Conservation (phyloP, 2,888 invertebrate species). For the Terebella lapidaria region DNA sequence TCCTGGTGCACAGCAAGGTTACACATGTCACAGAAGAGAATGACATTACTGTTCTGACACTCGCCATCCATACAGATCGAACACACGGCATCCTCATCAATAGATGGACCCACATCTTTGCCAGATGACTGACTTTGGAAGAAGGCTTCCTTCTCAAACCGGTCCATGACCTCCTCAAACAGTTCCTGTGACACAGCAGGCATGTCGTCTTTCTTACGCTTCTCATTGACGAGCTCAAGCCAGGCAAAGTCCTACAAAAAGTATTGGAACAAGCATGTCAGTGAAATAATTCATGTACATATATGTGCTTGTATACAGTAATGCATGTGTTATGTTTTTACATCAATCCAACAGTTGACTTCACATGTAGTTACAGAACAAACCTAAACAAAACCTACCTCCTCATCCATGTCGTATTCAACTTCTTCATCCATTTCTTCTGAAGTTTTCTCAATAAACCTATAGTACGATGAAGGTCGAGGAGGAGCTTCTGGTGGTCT, state of each 20-base stretch:
- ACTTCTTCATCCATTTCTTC: slow-evolving; percentile 89
- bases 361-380: too few species aligned
- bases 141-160: slow-evolving; percentile 88
- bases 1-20: slow-evolving; percentile 97
- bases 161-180: slow-evolving; percentile 93
- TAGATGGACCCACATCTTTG: slow-evolving; percentile 66
- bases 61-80: slow-evolving; percentile 99
- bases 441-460: slow-evolving; percentile 85
- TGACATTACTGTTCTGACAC: slow-evolving; percentile 97
- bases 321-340: too few species aligned
- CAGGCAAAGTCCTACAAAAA: slow-evolving; percentile 74
- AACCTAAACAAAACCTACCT: slow-evolving; percentile 55
- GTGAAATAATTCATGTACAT: not conserved
- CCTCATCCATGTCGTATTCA: slow-evolving; percentile 97
- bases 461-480: slow-evolving; percentile 73
- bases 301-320: too few species aligned
- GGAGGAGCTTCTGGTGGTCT: slow-evolving; percentile 76
- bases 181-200: slow-evolving; percentile 79
- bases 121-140: slow-evolving; percentile 34
- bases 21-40: slow-evolving; percentile 99
- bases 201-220: slow-evolving; percentile 61
- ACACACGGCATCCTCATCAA: slow-evolving; percentile 95
- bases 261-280: not conserved
- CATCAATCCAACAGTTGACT: too few species aligned
- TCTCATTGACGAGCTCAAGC: slow-evolving; percentile 83